Evolutionary conservation across 1,140 invertebrate genomes (phyloP), one percentile per base, ranked within the genome.

Genomic region (Bombus sylvicola): DNA sequence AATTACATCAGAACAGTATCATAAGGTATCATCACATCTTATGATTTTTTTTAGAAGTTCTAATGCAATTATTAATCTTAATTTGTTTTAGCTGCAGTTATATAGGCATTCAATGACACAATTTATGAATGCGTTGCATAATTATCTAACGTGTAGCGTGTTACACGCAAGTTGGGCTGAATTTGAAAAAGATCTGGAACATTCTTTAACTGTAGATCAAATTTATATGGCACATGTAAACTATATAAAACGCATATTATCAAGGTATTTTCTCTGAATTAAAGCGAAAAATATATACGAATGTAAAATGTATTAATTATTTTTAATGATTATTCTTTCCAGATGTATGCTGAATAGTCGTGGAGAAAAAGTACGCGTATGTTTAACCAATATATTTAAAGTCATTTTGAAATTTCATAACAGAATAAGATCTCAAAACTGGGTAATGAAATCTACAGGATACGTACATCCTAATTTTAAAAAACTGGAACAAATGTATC

Each of bases 81-180:
- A 76, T 85, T 85, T 73, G 1, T 85, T 84, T 64, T 68, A 93
- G 92, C 73, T 97, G 34, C 97, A 98, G 89, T 93, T 97, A 43
- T 97, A 96, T 85, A 95, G 97, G 5, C 97, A 97, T 90, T 96
- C 97, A 37, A 97, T 98, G 96, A 96, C 96, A 68, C 97, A 97
- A 74, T 96, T 97, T 89, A 96, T 97, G 81, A 96, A 97, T 78
- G 96, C 97, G 0, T 91, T 98, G 18, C 97, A 97, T 88, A 97
- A 96, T 92, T 97, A 98, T 92, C 95, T 97, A 66, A 96, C 96
- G 0, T 96, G 97, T 9, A 97, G 96, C 74, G 97, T 97, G 12
- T 94, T 98, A 9, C 96, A 97, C 66, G 95, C 96, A 1, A 97
- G 97, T 34, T 98, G 97, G 97, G 95, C 95, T 5, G 95, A 96